Base-by-base conservation (phyloP, 1,140 invertebrate species). In the Panagrolaimus sp. region DNA sequence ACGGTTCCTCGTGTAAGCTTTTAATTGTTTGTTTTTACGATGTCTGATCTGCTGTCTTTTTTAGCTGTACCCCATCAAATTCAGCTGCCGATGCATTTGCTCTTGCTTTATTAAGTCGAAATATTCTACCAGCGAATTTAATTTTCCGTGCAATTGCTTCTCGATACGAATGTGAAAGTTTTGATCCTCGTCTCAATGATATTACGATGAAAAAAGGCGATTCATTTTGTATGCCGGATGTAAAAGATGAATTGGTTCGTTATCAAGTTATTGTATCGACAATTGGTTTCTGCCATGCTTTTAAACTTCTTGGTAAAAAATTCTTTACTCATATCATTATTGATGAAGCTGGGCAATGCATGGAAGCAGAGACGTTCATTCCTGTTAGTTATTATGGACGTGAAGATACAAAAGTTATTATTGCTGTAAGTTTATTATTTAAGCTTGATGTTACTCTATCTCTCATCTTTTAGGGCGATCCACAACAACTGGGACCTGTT, bases 261-360 rank as follows among this genome's bases (percentile, higher is more conserved):
- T 52, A 52, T 52, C n/a, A 52, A 21, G 48, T 52, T 24, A 14
- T 52, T 24, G 14, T 52, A 5, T 52, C 48, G 48, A 52, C 48
- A 7, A 52, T 52, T 52, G 48, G 48, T 7, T 52, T n/a, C 26
- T 52, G n/a, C 1, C 7, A 7, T 8, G 26, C 17, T n/a, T 52
- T 52, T n/a, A n/a, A 24, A 0, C 48, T n/a, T 1, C 26, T n/a
- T 8, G 48, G 48, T 0, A 21, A n/a, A 1, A 52, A 52, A 24
- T 24, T 21, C 26, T 52, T 52, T 8, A 52, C 48, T 7, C 48
- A 52, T 52, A 52, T 52, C 26, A 14, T 52, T 24, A 14, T 52
- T 15, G 48, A 52, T 52, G 48, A 52, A 10, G 48, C 48, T 7
- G 48, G 48, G 26, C 48, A 52, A 24, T n/a, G n/a, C 48, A 52